Conservation (phyloP, 2,888 invertebrate species). For the Drosophila sordidula region DNA sequence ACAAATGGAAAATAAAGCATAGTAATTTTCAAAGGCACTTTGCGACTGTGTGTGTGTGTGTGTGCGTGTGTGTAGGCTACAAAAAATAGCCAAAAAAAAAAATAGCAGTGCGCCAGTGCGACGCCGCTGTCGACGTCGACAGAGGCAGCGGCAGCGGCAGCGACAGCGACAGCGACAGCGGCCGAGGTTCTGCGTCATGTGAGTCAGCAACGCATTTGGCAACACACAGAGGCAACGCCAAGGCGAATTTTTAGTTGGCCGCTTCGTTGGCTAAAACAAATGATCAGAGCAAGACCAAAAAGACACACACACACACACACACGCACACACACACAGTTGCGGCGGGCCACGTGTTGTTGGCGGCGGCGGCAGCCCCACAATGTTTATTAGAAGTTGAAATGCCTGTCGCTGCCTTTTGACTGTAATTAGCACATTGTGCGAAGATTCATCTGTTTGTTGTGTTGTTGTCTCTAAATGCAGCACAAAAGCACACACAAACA, state of each 20-base stretch:
- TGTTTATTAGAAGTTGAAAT: conserved; percentile 67
- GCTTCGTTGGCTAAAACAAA: conserved; percentile 57
- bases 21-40: conserved; percentile 70
- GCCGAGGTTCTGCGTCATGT: conserved; percentile 76
- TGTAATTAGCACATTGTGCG: conserved; percentile 78
- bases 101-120: conserved; percentile 59
- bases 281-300: conserved; percentile 35
- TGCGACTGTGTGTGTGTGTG: conserved; percentile 20
- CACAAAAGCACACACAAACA: conserved; percentile 20
- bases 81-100: conserved; percentile 50
- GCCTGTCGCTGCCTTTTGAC: conserved; percentile 65
- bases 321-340: conserved; percentile 4
- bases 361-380: conserved; percentile 27
- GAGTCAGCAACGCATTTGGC: conserved; percentile 80
- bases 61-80: conserved; percentile 21
- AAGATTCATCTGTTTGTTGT: conserved; percentile 37
- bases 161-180: conserved; percentile 5
- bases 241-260: conserved; percentile 60
- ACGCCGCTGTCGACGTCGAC: conserved; percentile 53
- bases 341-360: conserved; percentile 54
- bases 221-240: conserved; percentile 41
- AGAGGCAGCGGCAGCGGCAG: conserved; percentile 4
- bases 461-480: conserved; percentile 37
- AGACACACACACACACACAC: conserved; percentile 12
- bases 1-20: conserved; percentile 26